phyloP scores from a whole-genome alignment of 2,888 invertebrate species.

The Polydrusus cervinus region DNA sequence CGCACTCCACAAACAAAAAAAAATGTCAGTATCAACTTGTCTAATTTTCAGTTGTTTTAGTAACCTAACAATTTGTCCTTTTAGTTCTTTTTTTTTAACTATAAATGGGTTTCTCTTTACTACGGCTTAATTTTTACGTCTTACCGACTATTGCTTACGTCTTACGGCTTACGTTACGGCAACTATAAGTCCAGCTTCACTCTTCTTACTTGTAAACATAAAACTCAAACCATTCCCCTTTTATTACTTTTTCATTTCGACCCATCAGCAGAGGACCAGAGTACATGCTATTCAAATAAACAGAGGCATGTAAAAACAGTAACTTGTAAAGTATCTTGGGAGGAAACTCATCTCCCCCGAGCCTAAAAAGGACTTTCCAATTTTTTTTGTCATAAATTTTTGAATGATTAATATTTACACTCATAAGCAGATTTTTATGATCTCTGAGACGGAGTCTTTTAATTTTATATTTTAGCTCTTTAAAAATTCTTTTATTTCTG shows the following conservation, averaged over 20 bases:
- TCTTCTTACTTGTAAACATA: constrained; percentile 23
- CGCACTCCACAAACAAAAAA: no score
- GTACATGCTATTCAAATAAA: constrained; percentile 6
- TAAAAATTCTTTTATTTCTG: constrained; percentile 20
- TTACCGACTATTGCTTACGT: no score
- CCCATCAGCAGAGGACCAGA: no score
- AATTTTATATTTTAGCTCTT: constrained; percentile 5
- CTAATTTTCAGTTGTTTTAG: no score
- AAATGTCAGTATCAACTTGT: no score
- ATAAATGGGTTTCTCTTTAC: no score
- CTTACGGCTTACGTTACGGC: no score
- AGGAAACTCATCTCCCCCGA: constrained; percentile 36
- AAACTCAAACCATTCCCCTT: constrained; percentile 11
- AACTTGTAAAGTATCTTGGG: constrained; percentile 43
- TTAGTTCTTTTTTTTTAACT: no score
- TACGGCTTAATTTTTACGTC: no score
- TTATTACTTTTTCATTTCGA: not conserved
- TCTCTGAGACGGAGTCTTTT: constrained; percentile 10
- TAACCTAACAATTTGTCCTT: no score
- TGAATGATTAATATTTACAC: constrained; percentile 17
- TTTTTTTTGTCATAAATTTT: constrained; percentile 26
- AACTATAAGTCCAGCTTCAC: no score
- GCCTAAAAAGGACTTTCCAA: constrained; percentile 16
- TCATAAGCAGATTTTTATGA: constrained; percentile 25
- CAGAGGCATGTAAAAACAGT: not conserved